phyloP scores from a whole-genome alignment of 2,113 vertebrate species.

The Acrocephalus kingi region DNA sequence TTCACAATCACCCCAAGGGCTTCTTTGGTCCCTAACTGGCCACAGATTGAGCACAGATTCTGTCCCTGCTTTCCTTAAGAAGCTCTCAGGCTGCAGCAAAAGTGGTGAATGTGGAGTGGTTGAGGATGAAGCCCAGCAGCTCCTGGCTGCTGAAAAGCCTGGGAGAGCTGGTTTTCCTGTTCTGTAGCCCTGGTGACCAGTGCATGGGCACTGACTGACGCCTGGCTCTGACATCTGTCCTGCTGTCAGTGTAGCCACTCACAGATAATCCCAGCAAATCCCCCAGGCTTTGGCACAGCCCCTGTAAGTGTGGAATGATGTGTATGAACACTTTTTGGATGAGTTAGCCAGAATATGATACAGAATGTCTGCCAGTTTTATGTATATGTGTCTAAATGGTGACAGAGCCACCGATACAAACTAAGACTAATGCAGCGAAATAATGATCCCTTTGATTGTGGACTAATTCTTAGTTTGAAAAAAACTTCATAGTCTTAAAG shows the following conservation, averaged over 20 bases:
- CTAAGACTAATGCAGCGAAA: neutral
- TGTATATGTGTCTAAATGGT: accelerated
- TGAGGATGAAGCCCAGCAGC: neutral
- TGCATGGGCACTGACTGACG: neutral
- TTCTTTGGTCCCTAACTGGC: neutral
- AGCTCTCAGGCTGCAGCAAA: neutral
- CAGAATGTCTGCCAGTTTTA: neutral
- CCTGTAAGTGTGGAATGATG: neutral
- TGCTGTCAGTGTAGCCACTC: neutral
- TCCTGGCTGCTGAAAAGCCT: neutral
- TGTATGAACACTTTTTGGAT: neutral
- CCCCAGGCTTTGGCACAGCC: neutral
- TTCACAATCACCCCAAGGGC: neutral
- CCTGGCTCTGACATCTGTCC: neutral
- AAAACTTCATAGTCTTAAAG: neutral
- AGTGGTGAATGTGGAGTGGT: accelerated
- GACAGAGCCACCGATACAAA: neutral
- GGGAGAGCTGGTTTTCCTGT: neutral
- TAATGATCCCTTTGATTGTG: neutral
- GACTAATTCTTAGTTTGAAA: neutral
- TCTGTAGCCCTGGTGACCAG: neutral
- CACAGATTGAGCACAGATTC: neutral
- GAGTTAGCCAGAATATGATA: neutral
- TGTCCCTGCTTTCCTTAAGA: accelerated
- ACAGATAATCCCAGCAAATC: neutral